Conservation (phyloP, 30 jellyfish, hydroid and myxozoan genomes). For the Aurelia sp. region DNA sequence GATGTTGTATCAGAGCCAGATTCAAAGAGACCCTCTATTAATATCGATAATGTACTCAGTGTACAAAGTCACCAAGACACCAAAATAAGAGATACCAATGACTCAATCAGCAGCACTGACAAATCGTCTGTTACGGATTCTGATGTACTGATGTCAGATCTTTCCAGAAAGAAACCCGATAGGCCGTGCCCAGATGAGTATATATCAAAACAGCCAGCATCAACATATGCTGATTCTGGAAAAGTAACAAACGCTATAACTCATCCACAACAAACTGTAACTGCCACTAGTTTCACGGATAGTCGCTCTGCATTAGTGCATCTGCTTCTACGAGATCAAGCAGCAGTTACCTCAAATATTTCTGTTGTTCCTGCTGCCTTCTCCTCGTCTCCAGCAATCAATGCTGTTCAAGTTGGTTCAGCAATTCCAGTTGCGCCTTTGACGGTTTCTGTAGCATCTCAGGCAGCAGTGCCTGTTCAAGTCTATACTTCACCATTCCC, state of each 20-base stretch:
- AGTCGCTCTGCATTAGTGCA: constrained; percentile 21
- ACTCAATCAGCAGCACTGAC: not conserved
- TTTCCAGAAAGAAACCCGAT: constrained; percentile 8
- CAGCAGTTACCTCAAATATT: constrained; percentile 1
- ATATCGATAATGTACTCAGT: constrained; percentile 7
- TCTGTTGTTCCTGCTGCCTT: constrained; percentile 2
- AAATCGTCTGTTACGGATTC: not conserved
- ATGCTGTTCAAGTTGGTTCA: constrained; percentile 6
- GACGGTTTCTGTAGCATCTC: constrained; percentile 40
- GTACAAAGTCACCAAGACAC: too few species aligned
- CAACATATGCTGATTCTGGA: too few species aligned
- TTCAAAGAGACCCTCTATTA: constrained; percentile 26
- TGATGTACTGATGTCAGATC: constrained; percentile 48
- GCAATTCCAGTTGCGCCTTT: constrained; percentile 17
- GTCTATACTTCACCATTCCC: constrained; percentile 27
- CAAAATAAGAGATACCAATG: not conserved
- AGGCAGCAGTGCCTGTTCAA: constrained; percentile 48
- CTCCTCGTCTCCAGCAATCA: not conserved
- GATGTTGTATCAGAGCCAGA: constrained; percentile 20
- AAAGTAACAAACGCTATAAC: too few species aligned
- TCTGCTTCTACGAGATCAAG: constrained; percentile 26
- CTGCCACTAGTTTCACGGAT: not conserved
- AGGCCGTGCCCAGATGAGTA: not conserved
- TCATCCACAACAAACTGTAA: not conserved
- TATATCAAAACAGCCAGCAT: not conserved